These are phyloP conservation scores for Sander vitreus DNA, from an alignment of 2,113 vertebrate genomes.

Conservation along the genomic window DNA sequence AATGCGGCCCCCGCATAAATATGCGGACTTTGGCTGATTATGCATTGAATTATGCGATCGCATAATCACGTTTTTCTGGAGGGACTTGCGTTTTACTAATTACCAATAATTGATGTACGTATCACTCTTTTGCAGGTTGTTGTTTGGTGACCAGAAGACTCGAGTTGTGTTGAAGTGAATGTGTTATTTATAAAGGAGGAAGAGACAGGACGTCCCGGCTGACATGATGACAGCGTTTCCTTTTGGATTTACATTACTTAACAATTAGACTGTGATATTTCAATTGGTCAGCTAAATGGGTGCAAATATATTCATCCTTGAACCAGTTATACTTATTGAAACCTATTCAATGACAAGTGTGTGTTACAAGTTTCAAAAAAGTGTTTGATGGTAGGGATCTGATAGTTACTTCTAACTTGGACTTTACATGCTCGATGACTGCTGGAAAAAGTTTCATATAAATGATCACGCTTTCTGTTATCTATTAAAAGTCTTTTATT, in stretches of 20 bases:
- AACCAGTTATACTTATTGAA: neutral
- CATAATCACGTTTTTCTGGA: no score
- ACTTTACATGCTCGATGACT: neutral
- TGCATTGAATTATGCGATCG: no score
- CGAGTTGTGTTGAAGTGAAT: slow-evolving; percentile 73
- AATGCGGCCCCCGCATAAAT: no score
- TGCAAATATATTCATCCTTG: neutral
- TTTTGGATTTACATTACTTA: neutral
- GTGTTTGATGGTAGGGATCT: neutral
- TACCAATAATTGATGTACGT: neutral
- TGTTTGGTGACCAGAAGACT: slow-evolving; percentile 78
- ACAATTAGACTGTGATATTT: neutral
- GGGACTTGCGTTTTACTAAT: no score
- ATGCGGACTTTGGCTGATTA: no score
- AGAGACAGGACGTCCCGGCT: neutral
- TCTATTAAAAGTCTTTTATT: slow-evolving; percentile 24
- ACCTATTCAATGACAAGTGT: neutral
- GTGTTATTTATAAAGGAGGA: slow-evolving; percentile 8
- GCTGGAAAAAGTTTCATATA: neutral
- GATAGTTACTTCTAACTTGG: neutral
- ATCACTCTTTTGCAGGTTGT: slow-evolving; percentile 57
- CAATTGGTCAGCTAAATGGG: neutral
- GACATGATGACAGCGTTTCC: neutral
- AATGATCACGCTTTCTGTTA: slow-evolving; percentile 20
- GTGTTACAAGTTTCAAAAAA: slow-evolving; percentile 28